Evolutionary conservation across 2,797 vertebrate genomes (phyloP).

Genomic region (Apodemus agrarius): DNA sequence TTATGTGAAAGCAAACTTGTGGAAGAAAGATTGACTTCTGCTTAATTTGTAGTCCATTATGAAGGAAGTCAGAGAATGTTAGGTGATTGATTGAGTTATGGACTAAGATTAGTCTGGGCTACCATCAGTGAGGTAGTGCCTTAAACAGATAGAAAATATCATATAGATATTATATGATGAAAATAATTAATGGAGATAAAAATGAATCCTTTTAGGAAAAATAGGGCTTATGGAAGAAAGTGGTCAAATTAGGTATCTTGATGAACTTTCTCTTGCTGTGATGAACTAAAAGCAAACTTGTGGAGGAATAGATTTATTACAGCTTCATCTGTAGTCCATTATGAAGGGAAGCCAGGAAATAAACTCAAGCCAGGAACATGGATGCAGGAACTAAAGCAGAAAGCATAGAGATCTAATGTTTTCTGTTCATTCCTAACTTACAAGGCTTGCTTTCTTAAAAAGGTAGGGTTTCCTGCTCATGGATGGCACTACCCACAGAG

Average conservation of each 20-base stretch:
- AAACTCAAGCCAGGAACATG: background rate
- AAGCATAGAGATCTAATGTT: no score
- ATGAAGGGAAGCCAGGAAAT: background rate
- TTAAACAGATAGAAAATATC: background rate
- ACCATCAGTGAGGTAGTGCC: background rate
- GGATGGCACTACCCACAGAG: background rate
- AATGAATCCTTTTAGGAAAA: background rate
- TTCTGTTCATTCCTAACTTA: background rate
- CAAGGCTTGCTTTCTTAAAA: background rate
- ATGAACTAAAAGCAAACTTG: background rate
- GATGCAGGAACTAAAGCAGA: background rate
- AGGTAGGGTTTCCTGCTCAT: background rate
- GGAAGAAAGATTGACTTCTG: background rate
- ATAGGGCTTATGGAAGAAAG: background rate
- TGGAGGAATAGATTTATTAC: background rate
- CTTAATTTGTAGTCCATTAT: background rate
- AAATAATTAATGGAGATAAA: background rate
- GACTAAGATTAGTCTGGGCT: background rate
- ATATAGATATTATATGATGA: background rate
- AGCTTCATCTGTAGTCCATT: background rate
- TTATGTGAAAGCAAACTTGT: background rate
- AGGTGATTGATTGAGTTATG: background rate
- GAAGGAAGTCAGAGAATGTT: background rate
- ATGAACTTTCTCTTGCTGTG: background rate
- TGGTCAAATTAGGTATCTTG: background rate